Conservation (phyloP, 37 sponge, comb jelly and placozoan species). For the Aplysina aerophoba region DNA sequence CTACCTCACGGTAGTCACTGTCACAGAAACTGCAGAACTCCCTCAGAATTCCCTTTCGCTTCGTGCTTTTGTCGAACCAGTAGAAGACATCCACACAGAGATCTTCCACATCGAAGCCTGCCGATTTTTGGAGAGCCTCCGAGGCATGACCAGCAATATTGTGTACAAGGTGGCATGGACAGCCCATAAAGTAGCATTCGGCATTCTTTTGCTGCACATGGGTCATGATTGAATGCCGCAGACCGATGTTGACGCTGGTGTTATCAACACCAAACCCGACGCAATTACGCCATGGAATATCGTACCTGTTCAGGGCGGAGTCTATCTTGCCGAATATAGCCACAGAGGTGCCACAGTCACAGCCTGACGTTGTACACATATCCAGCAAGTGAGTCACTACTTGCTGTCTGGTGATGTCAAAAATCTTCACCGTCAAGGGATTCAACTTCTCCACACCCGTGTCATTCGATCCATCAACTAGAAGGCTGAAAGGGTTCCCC, state of each 20-base stretch:
- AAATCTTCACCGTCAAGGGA: constrained; percentile 61
- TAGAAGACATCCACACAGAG: constrained; percentile 51
- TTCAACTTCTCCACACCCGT: constrained; percentile 55
- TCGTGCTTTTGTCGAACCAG: constrained; percentile 66
- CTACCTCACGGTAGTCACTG: constrained; percentile 47
- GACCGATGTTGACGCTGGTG: constrained; percentile 43
- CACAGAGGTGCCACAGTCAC: constrained; percentile 43
- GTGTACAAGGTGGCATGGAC: constrained; percentile 44
- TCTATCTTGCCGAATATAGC: constrained; percentile 56
- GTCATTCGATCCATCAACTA: constrained; percentile 67
- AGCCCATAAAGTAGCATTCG: constrained; percentile 53
- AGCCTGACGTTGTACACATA: constrained; percentile 60
- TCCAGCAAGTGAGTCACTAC: constrained; percentile 51
- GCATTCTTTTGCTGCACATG: constrained; percentile 29
- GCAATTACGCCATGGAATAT: constrained; percentile 56
- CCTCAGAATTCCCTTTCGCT: constrained; percentile 38
- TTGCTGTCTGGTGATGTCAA: constrained; percentile 27
- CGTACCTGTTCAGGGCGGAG: constrained; percentile 23
- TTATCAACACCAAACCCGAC: constrained; percentile 60
- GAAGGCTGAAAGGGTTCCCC: constrained; percentile 26
- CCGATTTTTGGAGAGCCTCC: constrained; percentile 19
- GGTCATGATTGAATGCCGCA: constrained; percentile 48
- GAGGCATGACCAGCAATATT: constrained; percentile 53
- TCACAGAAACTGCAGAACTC: constrained; percentile 65
- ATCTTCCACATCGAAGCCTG: constrained; percentile 64